phyloP scores from a whole-genome alignment of 2,113 vertebrate genomes.

The Eolophus roseicapilla region DNA sequence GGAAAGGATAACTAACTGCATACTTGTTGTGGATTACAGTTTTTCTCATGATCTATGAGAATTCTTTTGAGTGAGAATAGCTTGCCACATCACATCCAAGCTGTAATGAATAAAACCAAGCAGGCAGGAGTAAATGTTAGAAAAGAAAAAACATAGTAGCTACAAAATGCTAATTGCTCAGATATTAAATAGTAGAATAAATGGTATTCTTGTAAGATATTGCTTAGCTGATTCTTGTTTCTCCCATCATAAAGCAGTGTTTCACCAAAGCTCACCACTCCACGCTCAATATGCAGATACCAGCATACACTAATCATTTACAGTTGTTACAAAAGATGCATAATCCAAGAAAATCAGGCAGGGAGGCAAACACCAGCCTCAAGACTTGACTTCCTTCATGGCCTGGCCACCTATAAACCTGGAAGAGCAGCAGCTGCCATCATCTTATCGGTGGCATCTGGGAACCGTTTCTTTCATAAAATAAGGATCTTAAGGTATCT shows the following conservation, averaged over 20 bases:
- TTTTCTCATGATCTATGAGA: not conserved
- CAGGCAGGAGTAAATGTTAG: not conserved
- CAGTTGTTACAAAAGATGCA: not conserved
- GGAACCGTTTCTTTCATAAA: not conserved
- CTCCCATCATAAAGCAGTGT: not conserved
- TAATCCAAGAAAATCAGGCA: not conserved
- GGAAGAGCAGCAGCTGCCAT: not conserved
- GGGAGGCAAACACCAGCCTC: not conserved
- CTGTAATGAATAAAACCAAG: not conserved
- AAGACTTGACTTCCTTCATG: not conserved
- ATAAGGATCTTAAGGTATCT: not conserved
- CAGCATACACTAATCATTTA: fast-evolving
- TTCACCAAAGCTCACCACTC: not conserved
- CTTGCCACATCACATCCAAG: not conserved
- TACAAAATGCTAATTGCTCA: not conserved
- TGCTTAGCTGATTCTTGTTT: fast-evolving
- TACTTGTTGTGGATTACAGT: fast-evolving
- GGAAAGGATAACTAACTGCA: not conserved
- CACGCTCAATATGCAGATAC: fast-evolving
- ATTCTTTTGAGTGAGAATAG: not conserved
- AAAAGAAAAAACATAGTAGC: not conserved
- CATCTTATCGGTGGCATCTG: not conserved
- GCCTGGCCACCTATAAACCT: not conserved
- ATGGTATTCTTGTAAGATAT: not conserved
- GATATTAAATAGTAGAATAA: too few species aligned